Evolutionary conservation across 1,140 invertebrate species (phyloP).

Genomic region (Saxidomus purpurata): DNA sequence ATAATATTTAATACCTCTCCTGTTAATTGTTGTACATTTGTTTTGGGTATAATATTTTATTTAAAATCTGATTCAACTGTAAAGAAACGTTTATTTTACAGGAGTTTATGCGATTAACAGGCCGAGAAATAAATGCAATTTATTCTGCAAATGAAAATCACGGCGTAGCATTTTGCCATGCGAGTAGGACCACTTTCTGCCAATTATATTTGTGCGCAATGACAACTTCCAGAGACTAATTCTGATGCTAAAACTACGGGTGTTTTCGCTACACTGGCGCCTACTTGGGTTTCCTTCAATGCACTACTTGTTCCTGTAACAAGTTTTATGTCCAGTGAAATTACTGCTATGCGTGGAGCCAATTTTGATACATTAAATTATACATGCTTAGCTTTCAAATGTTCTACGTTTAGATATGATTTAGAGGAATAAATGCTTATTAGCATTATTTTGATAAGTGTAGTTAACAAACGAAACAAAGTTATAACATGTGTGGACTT

Average conservation of each 20-base stretch:
- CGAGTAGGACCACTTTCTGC: conserved; percentile 34
- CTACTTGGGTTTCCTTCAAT: conserved; percentile 25
- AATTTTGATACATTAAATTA: conserved; percentile 48
- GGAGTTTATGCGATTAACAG: not conserved
- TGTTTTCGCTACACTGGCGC: conserved; percentile 51
- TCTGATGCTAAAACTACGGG: conserved; percentile 15
- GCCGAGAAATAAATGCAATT: not conserved
- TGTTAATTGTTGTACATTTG: too few relatives aligned
- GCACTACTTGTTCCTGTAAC: conserved; percentile 43
- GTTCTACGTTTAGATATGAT: not conserved
- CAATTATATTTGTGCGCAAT: conserved; percentile 50
- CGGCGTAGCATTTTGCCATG: not conserved
- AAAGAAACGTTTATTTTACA: too few relatives aligned
- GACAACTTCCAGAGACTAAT: conserved; percentile 43
- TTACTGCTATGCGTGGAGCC: conserved; percentile 59
- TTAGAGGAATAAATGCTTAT: not conserved
- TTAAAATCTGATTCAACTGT: too few relatives aligned
- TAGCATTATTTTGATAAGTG: not conserved
- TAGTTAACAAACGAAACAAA: not conserved
- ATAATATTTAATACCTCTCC: too few relatives aligned
- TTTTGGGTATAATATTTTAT: too few relatives aligned
- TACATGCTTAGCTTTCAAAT: conserved; percentile 31
- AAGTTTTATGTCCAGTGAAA: conserved; percentile 62
- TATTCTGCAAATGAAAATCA: not conserved
- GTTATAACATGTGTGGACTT: not conserved